Conservation (phyloP, 2,113 vertebrate genomes). For the Urocolius indicus region DNA sequence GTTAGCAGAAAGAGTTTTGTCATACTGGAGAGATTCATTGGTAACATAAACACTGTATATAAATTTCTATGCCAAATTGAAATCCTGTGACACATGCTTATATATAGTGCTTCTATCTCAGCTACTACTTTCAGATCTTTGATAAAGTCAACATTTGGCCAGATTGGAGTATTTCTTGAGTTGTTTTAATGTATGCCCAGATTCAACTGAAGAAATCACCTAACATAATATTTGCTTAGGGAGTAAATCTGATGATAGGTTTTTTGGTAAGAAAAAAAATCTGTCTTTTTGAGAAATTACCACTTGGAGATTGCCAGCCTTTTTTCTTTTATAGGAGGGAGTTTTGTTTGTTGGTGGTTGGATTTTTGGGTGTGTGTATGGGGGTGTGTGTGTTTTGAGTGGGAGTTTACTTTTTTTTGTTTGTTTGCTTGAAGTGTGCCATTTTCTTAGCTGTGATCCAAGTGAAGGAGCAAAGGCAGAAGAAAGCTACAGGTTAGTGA, state of each 20-base stretch:
- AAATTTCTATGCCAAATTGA: neutral
- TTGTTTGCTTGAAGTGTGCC: neutral
- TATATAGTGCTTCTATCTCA: neutral
- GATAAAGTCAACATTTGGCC: neutral
- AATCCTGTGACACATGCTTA: neutral
- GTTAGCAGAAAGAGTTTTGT: neutral
- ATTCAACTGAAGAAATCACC: neutral
- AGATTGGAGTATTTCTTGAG: neutral
- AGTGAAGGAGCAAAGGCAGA: neutral
- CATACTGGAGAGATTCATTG: neutral
- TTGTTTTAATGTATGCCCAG: neutral
- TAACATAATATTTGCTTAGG: neutral
- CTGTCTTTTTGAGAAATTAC: neutral
- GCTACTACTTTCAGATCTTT: neutral
- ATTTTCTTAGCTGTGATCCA: neutral
- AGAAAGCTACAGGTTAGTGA: neutral
- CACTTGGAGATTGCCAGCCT: neutral
- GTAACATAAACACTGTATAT: neutral
- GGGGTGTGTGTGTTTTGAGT: neutral
- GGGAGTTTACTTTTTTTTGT: neutral
- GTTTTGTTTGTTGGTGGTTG: neutral
- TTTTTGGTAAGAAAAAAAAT: neutral
- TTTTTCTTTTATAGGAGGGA: neutral
- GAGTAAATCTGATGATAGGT: neutral
- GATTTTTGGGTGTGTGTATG: neutral